A percentile compares a stretch with the other conserved stretches of the same genome.
phyloP scores from a whole-genome alignment of 2,797 vertebrate genomes.

The Spinus pinus region DNA sequence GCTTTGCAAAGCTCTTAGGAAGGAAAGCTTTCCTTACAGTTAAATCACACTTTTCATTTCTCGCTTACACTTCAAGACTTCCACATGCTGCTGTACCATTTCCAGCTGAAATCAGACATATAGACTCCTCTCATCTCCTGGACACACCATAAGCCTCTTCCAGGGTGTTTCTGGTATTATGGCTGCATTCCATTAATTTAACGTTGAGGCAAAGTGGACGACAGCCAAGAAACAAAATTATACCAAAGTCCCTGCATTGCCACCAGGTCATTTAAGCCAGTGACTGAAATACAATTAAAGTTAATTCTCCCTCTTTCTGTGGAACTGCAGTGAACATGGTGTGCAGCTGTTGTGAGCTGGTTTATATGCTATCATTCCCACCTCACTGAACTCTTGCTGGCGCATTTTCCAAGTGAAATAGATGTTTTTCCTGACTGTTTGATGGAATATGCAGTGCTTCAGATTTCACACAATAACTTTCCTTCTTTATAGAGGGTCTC shows the following conservation, averaged over 20 bases:
- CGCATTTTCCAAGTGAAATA: conserved; percentile 38
- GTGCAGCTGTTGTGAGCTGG: conserved; percentile 45
- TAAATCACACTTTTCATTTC: conserved; percentile 59
- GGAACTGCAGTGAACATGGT: conserved; percentile 1
- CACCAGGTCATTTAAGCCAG: conserved; percentile 59
- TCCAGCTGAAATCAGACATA: conserved; percentile 58
- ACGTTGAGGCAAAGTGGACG: conserved; percentile 53
- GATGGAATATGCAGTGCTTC: background rate
- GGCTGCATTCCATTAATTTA: conserved; percentile 66
- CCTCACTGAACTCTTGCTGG: conserved; percentile 45
- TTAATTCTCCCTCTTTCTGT: conserved; percentile 56
- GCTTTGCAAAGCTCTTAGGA: conserved; percentile 47
- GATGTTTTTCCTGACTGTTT: background rate
- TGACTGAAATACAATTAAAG: conserved; percentile 71
- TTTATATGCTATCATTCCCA: conserved; percentile 30
- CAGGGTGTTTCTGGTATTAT: conserved; percentile 55
- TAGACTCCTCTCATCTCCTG: conserved; percentile 28
- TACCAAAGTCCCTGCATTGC: conserved; percentile 16
- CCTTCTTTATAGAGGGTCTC: background rate
- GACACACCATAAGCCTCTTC: conserved; percentile 38
- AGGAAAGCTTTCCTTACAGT: conserved; percentile 8
- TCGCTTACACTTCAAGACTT: conserved; percentile 59
- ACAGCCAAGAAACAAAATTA: conserved; percentile 64
- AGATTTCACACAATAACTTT: background rate
- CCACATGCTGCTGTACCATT: conserved; percentile 35